Conservation (phyloP, 2,797 vertebrate species). For the Peromyscus melanophrys region DNA sequence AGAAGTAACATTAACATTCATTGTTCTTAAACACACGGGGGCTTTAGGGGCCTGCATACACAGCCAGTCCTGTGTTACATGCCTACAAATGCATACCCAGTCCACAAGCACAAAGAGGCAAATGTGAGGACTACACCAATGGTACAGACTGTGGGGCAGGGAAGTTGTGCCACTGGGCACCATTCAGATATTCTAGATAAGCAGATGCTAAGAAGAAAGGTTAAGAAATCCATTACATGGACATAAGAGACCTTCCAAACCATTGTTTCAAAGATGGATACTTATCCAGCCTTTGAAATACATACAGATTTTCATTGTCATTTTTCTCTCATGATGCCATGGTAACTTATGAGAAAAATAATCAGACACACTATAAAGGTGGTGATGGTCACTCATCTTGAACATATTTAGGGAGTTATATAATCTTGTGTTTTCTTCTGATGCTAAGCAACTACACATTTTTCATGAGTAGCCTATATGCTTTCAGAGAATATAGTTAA, state of each 20-base stretch:
- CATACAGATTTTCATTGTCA: slow-evolving; percentile 2
- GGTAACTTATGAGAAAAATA: neutral
- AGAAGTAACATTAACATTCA: slow-evolving; percentile 88
- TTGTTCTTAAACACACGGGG: slow-evolving; percentile 67
- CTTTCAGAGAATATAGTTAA: slow-evolving; percentile 47
- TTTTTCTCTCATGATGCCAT: neutral
- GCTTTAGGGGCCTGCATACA: slow-evolving; percentile 1
- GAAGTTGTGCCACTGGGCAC: neutral
- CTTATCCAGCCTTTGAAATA: neutral
- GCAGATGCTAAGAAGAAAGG: slow-evolving; percentile 13
- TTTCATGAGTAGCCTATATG: slow-evolving; percentile 30
- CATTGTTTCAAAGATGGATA: slow-evolving; percentile 33
- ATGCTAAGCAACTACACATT: slow-evolving; percentile 23
- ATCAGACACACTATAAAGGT: neutral
- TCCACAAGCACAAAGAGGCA: neutral
- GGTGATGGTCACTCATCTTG: neutral
- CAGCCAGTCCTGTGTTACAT: slow-evolving; percentile 34
- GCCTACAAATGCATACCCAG: slow-evolving; percentile 39
- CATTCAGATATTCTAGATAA: slow-evolving; percentile 4
- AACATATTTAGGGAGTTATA: slow-evolving; percentile 4
- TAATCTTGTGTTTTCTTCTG: neutral
- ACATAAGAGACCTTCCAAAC: slow-evolving; percentile 32
- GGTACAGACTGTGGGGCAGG: neutral
- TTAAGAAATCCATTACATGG: slow-evolving; percentile 2
- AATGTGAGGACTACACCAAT: fast-evolving